Evolutionary conservation across 2,113 vertebrate species (phyloP), one percentile per base, ranked within the genome.

Genomic region (Rhadina sibilatrix): DNA sequence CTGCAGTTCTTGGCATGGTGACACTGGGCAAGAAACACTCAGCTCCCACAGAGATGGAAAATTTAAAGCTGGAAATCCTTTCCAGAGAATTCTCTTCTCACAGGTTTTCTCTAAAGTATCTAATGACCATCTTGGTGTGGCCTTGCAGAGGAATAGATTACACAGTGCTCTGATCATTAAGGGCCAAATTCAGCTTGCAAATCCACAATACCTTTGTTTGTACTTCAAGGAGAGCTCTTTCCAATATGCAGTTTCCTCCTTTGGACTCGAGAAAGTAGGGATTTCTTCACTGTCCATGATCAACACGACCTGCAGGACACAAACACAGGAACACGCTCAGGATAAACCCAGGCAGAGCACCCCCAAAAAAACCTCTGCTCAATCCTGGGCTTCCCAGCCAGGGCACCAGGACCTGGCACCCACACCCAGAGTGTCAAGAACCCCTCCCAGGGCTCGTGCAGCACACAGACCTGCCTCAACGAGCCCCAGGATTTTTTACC

Each of bases 231-330:
- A 99, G 96, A 99, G 98, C 82, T 98, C 98, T 97, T 99, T 99
- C 99, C 99, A 99, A 96, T 99, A 99, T 3, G 98, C 98, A 82
- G 98, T 98, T 98, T 99, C 99, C 95, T 99, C 99, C 79, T 99
- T 99, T 96, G 99, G 99, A 98, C 98, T 99, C 7, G 98, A 98
- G 97, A 99, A 99, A 97, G 99, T 99, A 47, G 99, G 99, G 97
- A 99, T 99, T 98, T 99, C 99, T 98, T 99, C 99, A 98, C 98
- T 98, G 98, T 99, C 99, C 99, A 99, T 99, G 98, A 98, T 99
- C 98, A 98, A 96, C 88, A 86, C 54, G 88, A 93, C 98, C 99
- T 99, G 95, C 60, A 84, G 91, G 95, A 80, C 11, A 69, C 56
- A 79, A 87, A 16, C 37, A 23, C 15, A 80, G 61, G 50, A 33